These are phyloP conservation scores for Pteruthius melanotis DNA, from an alignment of 2,113 vertebrate genomes.

Conservation along the genomic window DNA sequence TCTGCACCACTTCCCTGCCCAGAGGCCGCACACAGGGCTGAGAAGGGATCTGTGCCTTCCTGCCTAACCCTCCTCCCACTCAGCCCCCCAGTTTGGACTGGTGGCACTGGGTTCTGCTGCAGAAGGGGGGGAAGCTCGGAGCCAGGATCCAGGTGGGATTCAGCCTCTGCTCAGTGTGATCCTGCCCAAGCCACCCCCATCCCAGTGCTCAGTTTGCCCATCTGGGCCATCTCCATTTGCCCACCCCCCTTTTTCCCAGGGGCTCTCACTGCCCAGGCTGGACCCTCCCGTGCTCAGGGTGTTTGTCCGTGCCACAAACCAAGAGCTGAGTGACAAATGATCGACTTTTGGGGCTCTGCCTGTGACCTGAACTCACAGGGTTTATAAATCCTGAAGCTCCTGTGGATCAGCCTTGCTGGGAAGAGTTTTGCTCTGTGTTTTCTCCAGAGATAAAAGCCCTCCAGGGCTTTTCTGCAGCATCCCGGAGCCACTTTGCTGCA, in stretches of 20 bases:
- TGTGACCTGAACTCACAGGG: not conserved
- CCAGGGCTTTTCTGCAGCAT: not conserved
- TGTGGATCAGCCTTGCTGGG: not conserved
- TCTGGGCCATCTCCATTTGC: not conserved
- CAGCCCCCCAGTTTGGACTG: accelerated
- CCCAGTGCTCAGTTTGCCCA: not conserved
- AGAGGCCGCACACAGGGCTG: not conserved
- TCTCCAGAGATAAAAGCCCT: not conserved
- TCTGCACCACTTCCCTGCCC: not conserved
- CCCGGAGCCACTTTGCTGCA: not conserved
- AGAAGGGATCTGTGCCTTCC: not conserved
- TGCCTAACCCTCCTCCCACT: not conserved
- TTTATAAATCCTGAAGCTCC: not conserved
- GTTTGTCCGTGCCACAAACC: not conserved
- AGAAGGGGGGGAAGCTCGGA: not conserved
- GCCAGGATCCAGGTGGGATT: not conserved
- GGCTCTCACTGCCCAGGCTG: not conserved
- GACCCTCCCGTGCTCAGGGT: not conserved
- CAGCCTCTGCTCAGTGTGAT: not conserved
- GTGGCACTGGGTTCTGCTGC: not conserved
- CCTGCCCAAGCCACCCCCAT: not conserved
- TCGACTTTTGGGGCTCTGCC: not conserved
- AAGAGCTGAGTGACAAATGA: not conserved
- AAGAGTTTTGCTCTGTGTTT: not conserved
- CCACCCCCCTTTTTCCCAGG: not conserved